A percentile compares a stretch with the other conserved stretches of the same genome.
These are phyloP conservation scores for Leptinotarsa lineolata DNA, from an alignment of 1,140 invertebrate species.

Conservation along the genomic window DNA sequence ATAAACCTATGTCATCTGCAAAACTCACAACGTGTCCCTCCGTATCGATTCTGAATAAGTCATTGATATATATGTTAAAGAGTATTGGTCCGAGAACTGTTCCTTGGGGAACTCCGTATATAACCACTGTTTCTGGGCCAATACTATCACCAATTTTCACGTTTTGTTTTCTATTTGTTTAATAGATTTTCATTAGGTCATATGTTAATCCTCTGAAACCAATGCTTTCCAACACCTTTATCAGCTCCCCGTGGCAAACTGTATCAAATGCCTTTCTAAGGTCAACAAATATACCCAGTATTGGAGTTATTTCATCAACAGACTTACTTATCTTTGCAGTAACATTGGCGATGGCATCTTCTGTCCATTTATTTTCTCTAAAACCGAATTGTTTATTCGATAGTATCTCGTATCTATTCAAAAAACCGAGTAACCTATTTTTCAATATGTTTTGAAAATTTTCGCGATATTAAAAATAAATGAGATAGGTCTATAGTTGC, in stretches of 20 bases:
- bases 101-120: too few species aligned
- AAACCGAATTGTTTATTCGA: slow-evolving; percentile 11
- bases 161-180: too few species aligned
- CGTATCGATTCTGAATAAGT: too few species aligned
- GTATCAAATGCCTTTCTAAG: slow-evolving; percentile 15
- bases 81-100: too few species aligned
- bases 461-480: slow-evolving; percentile 14
- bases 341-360: slow-evolving; percentile 13
- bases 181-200: too few species aligned
- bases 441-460: slow-evolving; percentile 6
- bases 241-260: slow-evolving; percentile 12
- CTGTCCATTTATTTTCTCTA: slow-evolving; percentile 17
- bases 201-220: too few species aligned
- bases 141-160: too few species aligned
- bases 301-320: slow-evolving; percentile 14
- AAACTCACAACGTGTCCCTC: too few species aligned
- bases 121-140: too few species aligned
- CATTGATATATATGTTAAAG: too few species aligned
- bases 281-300: slow-evolving; percentile 12
- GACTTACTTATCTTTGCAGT: slow-evolving; percentile 8
- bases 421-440: slow-evolving; percentile 11
- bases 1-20: too few species aligned
- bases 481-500: slow-evolving; percentile 14
- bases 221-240: slow-evolving; percentile 1
- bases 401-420: slow-evolving; percentile 9